A percentile compares a stretch with the other conserved stretches of the same genome.
These are phyloP conservation scores for Paramuricea clavata DNA, from an alignment of 92 coral and sea anemone genomes.

Conservation along the genomic window DNA sequence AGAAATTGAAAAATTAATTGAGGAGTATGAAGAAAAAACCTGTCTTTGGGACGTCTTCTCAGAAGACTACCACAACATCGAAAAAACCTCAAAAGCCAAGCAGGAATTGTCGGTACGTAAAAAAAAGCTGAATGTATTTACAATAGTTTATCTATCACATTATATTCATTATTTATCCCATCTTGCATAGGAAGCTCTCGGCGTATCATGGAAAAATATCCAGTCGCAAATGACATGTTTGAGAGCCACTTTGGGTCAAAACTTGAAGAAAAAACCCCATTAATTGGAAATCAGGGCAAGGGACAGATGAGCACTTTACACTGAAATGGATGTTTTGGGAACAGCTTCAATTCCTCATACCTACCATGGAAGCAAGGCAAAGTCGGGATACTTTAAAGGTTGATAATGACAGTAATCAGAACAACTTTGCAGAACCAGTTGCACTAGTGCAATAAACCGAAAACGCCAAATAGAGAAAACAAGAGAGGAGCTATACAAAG, in stretches of 20 bases:
- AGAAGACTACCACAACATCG: too few relatives aligned
- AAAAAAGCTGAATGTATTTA: neutral
- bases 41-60: neutral
- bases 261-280: neutral
- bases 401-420: neutral
- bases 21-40: neutral
- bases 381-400: neutral
- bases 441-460: neutral
- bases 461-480: neutral
- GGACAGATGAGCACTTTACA: slow-evolving; percentile 48
- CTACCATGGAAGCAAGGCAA: neutral
- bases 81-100: neutral
- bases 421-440: neutral
- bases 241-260: slow-evolving; percentile 31
- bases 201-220: too few relatives aligned
- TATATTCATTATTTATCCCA: too few relatives aligned
- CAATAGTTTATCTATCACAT: neutral
- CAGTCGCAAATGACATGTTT: neutral
- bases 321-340: slow-evolving; percentile 56
- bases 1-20: neutral
- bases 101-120: neutral
- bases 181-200: neutral
- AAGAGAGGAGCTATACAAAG: neutral
- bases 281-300: slow-evolving; percentile 35
- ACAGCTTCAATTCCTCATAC: slow-evolving; percentile 35